Evolutionary conservation across 2,888 invertebrate genomes (phyloP).

Genomic region (Cryptocephalus moraei): DNA sequence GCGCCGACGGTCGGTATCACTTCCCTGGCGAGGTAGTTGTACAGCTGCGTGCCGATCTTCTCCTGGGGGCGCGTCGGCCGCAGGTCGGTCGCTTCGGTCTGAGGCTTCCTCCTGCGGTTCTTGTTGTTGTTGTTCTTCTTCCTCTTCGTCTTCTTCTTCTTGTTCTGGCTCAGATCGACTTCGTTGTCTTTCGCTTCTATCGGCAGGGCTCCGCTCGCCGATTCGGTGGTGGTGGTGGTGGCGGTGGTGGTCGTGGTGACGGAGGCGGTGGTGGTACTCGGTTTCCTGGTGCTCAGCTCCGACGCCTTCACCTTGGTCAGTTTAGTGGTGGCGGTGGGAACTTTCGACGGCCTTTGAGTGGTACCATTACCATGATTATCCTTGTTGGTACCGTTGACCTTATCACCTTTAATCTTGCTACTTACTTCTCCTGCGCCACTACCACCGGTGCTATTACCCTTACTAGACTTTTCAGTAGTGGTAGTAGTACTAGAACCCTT

Average conservation of each 20-base stretch:
- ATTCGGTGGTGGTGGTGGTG: not conserved
- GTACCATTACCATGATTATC: not conserved
- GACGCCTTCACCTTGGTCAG: constrained; percentile 54
- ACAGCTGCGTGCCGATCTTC: constrained; percentile 56
- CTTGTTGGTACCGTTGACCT: not conserved
- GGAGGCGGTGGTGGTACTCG: constrained; percentile 4
- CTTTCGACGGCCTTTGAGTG: not conserved
- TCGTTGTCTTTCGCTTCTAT: constrained; percentile 35
- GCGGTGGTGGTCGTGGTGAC: constrained; percentile 4
- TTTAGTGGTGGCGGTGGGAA: constrained; percentile 19
- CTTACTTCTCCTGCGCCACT: not conserved
- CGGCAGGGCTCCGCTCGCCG: constrained; percentile 5
- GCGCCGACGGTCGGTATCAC: constrained; percentile 75
- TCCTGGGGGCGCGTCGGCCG: constrained; percentile 25
- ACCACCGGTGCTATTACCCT: not conserved
- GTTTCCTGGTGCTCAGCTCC: constrained; percentile 34
- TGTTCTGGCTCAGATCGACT: constrained; percentile 23
- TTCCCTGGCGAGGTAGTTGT: constrained; percentile 67
- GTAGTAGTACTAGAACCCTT: constrained; percentile 29
- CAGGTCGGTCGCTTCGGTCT: not conserved
- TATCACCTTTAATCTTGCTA: not conserved
- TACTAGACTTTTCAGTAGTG: constrained; percentile 14
- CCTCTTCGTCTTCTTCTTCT: constrained; percentile 33
- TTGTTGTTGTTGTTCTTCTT: constrained; percentile 44
- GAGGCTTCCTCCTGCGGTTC: constrained; percentile 49